Evolutionary conservation across 2,113 vertebrate genomes (phyloP).

Genomic region (Sigmodon hispidus): DNA sequence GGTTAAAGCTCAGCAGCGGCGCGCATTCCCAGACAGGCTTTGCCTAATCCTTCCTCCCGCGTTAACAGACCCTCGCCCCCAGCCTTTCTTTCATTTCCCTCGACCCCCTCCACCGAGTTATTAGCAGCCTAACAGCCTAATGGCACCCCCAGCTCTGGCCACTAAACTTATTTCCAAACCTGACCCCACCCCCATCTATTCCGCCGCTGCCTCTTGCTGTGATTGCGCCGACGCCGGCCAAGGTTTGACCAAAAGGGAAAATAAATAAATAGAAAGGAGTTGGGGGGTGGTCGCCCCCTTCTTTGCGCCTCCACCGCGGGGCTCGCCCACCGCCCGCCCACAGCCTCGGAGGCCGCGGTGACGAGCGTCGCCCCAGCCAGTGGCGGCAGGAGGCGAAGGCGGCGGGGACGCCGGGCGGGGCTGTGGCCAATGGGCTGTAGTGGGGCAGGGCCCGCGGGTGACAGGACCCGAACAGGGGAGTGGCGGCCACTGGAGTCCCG

Average conservation of each 20-base stretch:
- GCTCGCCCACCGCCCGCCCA: neutral
- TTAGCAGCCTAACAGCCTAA: conserved; percentile 73
- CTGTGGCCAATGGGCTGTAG: conserved; percentile 56
- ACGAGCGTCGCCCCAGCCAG: conserved; percentile 55
- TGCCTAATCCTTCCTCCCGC: conserved; percentile 78
- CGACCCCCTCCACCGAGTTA: conserved; percentile 67
- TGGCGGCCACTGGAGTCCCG: conserved; percentile 48
- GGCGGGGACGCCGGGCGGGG: conserved; percentile 47
- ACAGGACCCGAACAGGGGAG: conserved; percentile 64
- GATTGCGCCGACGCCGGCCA: conserved; percentile 54
- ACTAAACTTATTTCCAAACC: conserved; percentile 67
- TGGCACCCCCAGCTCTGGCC: conserved; percentile 45
- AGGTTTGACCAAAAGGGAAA: conserved; percentile 49
- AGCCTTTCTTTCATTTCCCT: conserved; percentile 66
- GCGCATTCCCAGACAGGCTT: conserved; percentile 81
- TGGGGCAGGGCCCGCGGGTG: conserved; percentile 62
- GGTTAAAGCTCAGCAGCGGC: conserved; percentile 73
- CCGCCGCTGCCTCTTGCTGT: conserved; percentile 51
- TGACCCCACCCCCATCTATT: conserved; percentile 76
- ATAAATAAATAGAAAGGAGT: neutral
- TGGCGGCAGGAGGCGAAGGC: neutral
- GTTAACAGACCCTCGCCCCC: conserved; percentile 62
- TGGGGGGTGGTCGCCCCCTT: neutral
- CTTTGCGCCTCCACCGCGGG: neutral
- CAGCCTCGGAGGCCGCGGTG: neutral